These are phyloP conservation scores for Stenichneumon culpator DNA, from an alignment of 2,888 invertebrate species.

Conservation along the genomic window DNA sequence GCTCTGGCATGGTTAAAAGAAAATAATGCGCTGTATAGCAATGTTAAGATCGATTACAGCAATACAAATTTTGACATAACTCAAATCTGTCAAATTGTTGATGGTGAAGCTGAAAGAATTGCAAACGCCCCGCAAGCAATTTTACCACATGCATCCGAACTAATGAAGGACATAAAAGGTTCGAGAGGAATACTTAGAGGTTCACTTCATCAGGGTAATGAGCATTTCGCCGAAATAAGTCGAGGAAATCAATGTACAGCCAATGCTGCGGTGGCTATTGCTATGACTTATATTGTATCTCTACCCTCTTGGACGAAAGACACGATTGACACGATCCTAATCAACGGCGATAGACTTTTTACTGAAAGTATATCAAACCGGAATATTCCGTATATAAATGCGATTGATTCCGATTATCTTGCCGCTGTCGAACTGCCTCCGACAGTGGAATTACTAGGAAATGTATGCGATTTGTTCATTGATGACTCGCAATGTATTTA, in stretches of 20 bases:
- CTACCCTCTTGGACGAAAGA: not conserved
- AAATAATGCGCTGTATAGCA: conserved; percentile 23
- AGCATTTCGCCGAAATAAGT: not conserved
- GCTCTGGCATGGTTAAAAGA: conserved; percentile 30
- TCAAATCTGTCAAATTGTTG: conserved; percentile 3
- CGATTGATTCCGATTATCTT: not conserved
- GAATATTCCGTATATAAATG: not conserved
- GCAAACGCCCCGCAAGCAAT: conserved; percentile 48
- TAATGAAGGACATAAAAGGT: not conserved
- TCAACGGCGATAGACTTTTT: conserved; percentile 2
- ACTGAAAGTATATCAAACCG: conserved; percentile 2
- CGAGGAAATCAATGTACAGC: not conserved
- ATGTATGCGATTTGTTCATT: not conserved
- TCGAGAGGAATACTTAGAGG: conserved; percentile 2
- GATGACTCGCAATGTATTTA: not conserved
- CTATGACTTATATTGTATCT: not conserved
- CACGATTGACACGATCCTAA: not conserved
- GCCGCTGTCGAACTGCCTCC: not conserved
- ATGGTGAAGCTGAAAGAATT: not conserved
- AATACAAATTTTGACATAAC: conserved; percentile 15
- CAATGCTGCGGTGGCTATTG: not conserved
- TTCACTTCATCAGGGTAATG: not conserved
- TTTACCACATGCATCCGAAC: conserved; percentile 67
- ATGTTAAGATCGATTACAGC: conserved; percentile 22
- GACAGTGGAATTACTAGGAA: not conserved